These are phyloP conservation scores for Hippocampus barbouri DNA, from an alignment of 2,113 vertebrate species.

Conservation along the genomic window DNA sequence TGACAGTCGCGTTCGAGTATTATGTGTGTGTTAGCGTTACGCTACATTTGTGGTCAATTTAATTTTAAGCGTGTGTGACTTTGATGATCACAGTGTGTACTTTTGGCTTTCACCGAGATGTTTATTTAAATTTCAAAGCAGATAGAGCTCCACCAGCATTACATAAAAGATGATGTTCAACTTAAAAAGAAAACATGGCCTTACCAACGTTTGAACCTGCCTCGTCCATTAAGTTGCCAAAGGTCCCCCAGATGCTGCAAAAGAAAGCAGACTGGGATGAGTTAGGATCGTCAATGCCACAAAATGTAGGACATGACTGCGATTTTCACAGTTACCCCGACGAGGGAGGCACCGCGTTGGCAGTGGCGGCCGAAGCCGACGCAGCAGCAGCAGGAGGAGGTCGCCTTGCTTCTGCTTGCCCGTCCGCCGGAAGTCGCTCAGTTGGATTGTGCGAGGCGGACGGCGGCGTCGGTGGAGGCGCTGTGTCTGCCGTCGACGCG, in stretches of 20 bases:
- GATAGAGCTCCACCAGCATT: background rate
- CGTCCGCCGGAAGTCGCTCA: slow-evolving; percentile 11
- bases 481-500: slow-evolving; percentile 18
- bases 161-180: background rate
- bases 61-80: background rate
- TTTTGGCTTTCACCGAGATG: background rate
- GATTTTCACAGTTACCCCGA: slow-evolving; percentile 47
- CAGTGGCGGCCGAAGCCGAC: slow-evolving; percentile 5
- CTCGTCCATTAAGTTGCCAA: slow-evolving; percentile 88
- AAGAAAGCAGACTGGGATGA: slow-evolving; percentile 50
- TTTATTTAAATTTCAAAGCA: background rate
- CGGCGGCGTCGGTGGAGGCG: slow-evolving; percentile 8
- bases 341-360: slow-evolving; percentile 17
- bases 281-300: background rate
- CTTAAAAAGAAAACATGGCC: background rate
- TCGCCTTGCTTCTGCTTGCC: background rate
- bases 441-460: background rate
- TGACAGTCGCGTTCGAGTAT: too few relatives aligned
- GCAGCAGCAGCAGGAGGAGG: slow-evolving; percentile 16
- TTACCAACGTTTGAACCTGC: slow-evolving; percentile 93
- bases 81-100: background rate
- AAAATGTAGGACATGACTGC: background rate
- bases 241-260: slow-evolving; percentile 78
- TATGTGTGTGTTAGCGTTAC: too few relatives aligned
- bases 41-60: too few relatives aligned